Conservation (phyloP, 2,888 invertebrate genomes). For the Pollenia amentaria region DNA sequence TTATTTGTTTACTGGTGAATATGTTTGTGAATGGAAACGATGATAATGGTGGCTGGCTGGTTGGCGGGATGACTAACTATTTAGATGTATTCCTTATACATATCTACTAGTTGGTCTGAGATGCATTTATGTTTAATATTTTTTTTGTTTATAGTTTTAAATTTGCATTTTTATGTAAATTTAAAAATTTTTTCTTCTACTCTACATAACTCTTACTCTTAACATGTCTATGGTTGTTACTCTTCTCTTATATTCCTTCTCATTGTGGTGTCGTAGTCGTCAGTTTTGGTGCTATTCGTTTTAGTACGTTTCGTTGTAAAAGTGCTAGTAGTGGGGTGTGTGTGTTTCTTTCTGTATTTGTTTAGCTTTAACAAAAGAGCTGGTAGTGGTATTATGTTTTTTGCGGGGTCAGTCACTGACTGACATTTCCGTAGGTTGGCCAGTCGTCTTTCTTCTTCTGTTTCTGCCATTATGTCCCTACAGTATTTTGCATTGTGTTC, state of each 20-base stretch:
- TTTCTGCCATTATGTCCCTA: background rate
- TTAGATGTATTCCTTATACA: conserved; percentile 3
- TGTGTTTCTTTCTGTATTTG: conserved; percentile 3
- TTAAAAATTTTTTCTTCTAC: conserved; percentile 9
- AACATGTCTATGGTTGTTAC: conserved; percentile 32
- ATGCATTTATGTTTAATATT: conserved; percentile 10
- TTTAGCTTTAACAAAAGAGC: conserved; percentile 51
- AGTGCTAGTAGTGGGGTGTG: conserved; percentile 12
- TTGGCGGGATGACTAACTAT: background rate
- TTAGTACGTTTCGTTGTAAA: background rate
- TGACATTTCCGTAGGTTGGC: conserved; percentile 74
- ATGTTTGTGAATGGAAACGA: too few relatives aligned
- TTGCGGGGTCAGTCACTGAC: conserved; percentile 74
- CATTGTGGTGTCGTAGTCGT: conserved; percentile 30
- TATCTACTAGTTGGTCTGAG: background rate
- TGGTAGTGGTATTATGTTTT: conserved; percentile 57
- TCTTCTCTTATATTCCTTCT: conserved; percentile 18
- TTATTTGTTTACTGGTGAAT: background rate
- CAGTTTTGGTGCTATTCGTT: conserved; percentile 28
- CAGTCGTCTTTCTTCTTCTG: conserved; percentile 52
- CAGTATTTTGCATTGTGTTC: conserved; percentile 30
- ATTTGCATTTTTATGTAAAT: conserved; percentile 64
- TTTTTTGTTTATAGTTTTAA: conserved; percentile 39
- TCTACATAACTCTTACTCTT: conserved; percentile 33
- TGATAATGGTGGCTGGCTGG: background rate